Conservation (phyloP, 2,797 vertebrate genomes). For the Cheirogaleus major region DNA sequence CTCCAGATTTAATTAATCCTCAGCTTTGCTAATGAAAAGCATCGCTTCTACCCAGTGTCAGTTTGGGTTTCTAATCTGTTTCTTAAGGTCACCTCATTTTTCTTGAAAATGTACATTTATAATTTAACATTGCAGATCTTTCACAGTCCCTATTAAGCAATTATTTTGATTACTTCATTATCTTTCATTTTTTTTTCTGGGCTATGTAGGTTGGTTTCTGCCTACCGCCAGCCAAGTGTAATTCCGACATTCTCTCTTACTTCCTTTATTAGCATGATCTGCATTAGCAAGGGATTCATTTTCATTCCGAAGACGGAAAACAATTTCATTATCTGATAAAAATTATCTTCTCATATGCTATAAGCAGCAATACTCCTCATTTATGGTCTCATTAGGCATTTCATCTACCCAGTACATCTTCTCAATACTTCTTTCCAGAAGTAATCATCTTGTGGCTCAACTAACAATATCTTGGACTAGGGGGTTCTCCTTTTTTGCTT, state of each 20-base stretch:
- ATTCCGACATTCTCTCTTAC: conserved; percentile 64
- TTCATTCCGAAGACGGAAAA: conserved; percentile 78
- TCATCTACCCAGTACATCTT: conserved; percentile 71
- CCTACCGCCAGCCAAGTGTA: conserved; percentile 64
- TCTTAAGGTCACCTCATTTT: conserved; percentile 80
- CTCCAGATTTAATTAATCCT: conserved; percentile 77
- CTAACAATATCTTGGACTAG: neutral
- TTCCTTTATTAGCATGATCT: conserved; percentile 76
- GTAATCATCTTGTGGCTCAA: conserved; percentile 55
- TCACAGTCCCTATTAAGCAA: conserved; percentile 78
- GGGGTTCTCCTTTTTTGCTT: neutral
- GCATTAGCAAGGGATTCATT: conserved; percentile 80
- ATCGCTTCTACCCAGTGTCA: conserved; percentile 46
- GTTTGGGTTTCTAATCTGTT: conserved; percentile 74
- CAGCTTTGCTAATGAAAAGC: conserved; percentile 72
- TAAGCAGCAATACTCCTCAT: conserved; percentile 76
- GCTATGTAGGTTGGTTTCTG: conserved; percentile 71
- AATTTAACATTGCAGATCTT: conserved; percentile 76
- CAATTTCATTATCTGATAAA: conserved; percentile 83
- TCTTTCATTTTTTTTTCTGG: conserved; percentile 70
- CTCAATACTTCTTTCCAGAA: conserved; percentile 53
- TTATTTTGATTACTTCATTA: conserved; percentile 83
- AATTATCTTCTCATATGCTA: conserved; percentile 73
- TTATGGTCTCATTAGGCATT: conserved; percentile 79
- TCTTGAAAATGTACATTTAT: conserved; percentile 74